These are phyloP conservation scores for Pseudachorutes palmiensis DNA, from an alignment of 1,140 invertebrate species.

Conservation along the genomic window DNA sequence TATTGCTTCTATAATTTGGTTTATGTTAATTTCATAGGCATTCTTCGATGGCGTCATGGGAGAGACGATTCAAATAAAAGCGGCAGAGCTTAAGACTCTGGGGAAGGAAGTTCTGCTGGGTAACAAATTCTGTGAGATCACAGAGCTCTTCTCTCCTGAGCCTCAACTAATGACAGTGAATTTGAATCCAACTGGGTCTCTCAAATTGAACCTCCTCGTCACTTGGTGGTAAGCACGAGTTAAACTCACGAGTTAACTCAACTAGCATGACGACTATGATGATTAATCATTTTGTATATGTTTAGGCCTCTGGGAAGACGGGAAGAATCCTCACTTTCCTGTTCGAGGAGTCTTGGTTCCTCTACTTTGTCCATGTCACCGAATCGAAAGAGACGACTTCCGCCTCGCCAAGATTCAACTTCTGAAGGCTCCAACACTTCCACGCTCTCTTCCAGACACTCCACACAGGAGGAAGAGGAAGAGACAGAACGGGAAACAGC, in stretches of 20 bases:
- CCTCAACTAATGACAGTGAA: conserved; percentile 59
- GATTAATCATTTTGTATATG: no score
- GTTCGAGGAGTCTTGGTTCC: no score
- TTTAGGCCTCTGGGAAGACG: neutral
- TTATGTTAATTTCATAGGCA: no score
- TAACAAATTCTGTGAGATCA: conserved; percentile 55
- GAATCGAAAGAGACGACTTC: conserved; percentile 1
- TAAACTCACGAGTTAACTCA: neutral
- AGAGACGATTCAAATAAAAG: conserved; percentile 52
- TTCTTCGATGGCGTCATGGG: conserved; percentile 50
- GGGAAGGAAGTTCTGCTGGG: conserved; percentile 46
- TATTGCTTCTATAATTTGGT: no score
- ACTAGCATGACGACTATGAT: neutral
- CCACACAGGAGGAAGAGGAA: no score
- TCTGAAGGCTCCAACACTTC: neutral
- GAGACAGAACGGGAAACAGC: neutral
- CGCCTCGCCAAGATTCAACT: conserved; percentile 4
- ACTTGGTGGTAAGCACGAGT: conserved; percentile 44
- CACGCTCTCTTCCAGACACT: neutral
- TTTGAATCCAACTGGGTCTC: conserved; percentile 54
- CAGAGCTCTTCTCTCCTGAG: conserved; percentile 53
- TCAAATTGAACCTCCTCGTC: conserved; percentile 56
- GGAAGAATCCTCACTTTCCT: conserved; percentile 12
- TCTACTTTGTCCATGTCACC: conserved; percentile 9
- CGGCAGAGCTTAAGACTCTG: conserved; percentile 43